Percentiles rank a stretch among this genome's conserved stretches.
Conservation (phyloP, 1,140 invertebrate species). For the Drosophila kohkoa region DNA sequence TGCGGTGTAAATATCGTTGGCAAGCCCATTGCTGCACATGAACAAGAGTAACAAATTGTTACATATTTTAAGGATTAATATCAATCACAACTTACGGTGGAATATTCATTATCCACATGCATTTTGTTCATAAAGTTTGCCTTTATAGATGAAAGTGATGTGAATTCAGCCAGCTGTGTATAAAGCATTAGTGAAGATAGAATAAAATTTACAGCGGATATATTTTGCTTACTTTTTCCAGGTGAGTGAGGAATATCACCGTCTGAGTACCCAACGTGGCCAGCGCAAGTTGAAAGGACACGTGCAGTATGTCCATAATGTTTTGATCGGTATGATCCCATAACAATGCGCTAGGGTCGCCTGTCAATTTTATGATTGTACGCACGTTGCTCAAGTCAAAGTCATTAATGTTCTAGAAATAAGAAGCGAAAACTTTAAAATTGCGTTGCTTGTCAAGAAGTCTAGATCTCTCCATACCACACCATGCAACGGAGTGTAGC, state of each 20-base stretch:
- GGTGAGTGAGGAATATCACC: conserved; percentile 48
- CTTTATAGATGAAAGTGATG: conserved; percentile 52
- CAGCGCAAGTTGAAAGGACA: conserved; percentile 58
- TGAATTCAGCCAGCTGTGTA: conserved; percentile 46
- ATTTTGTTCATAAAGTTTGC: conserved; percentile 66
- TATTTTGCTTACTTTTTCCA: conserved; percentile 50
- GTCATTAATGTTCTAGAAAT: conserved; percentile 43
- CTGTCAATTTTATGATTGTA: conserved; percentile 36
- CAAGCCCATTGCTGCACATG: conserved; percentile 51
- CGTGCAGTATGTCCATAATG: conserved; percentile 56
- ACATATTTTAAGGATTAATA: neutral
- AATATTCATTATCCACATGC: neutral
- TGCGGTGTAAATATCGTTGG: conserved; percentile 58
- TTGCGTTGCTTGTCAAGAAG: neutral
- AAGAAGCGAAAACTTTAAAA: neutral
- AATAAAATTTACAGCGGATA: neutral
- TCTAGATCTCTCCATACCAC: conserved; percentile 27
- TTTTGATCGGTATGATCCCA: conserved; percentile 53
- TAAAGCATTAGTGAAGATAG: neutral
- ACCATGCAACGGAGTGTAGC: neutral
- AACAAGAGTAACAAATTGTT: neutral
- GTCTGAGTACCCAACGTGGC: conserved; percentile 49
- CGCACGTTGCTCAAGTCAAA: conserved; percentile 61
- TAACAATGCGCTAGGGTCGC: conserved; percentile 7
- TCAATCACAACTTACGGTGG: conserved; percentile 17